Percentiles rank a stretch among this genome's conserved stretches.
Conservation (phyloP, 2,797 vertebrate species). For the Xiphophorus birchmanni region DNA sequence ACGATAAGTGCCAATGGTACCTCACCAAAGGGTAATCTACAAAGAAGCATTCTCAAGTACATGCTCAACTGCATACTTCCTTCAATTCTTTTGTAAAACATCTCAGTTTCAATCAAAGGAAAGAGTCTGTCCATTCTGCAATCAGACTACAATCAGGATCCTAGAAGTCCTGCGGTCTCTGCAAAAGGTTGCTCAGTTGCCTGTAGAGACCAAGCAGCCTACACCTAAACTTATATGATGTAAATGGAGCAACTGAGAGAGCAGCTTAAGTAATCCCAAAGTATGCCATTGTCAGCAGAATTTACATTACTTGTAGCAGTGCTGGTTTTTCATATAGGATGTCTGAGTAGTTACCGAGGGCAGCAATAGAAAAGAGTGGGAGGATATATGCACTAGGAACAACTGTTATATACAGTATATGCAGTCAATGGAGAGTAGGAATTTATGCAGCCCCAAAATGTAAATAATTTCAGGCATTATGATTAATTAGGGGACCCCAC, state of each 20-base stretch:
- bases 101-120: not conserved
- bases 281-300: not conserved
- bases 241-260: not conserved
- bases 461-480: not conserved
- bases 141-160: conserved; percentile 5
- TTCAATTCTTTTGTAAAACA: not conserved
- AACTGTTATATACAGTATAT: not conserved
- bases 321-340: not conserved
- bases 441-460: not conserved
- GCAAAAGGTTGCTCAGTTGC: not conserved
- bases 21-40: not conserved
- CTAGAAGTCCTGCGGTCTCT: not conserved
- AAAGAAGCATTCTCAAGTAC: not conserved
- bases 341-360: not conserved
- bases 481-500: not conserved
- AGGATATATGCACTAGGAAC: not conserved
- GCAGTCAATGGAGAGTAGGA: not conserved
- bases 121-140: not conserved
- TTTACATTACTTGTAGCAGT: not conserved
- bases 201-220: not conserved
- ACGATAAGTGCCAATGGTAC: too few relatives aligned
- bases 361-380: not conserved
- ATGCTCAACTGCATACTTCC: not conserved
- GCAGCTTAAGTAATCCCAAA: not conserved
- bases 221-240: not conserved